These are phyloP conservation scores for Tachina grossa DNA, from an alignment of 2,888 invertebrate species.

Conservation along the genomic window DNA sequence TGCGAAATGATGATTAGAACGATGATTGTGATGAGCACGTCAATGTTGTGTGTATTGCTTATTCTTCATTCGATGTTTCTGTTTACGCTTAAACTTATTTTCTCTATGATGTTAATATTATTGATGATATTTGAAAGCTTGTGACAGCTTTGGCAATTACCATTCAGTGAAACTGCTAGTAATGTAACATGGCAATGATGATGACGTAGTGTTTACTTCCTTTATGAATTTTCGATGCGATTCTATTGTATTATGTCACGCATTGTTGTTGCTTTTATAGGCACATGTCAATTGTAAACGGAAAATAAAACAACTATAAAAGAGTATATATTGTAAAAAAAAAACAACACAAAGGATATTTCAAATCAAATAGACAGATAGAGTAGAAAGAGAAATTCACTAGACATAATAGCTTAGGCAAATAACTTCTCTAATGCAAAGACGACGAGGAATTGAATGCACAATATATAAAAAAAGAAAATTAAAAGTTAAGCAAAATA, in stretches of 20 bases:
- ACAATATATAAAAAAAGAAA: neutral
- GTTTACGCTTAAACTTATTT: conserved; percentile 27
- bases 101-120: conserved; percentile 46
- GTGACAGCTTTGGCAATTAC: conserved; percentile 71
- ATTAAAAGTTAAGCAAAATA: neutral
- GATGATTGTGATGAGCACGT: conserved; percentile 1
- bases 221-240: conserved; percentile 59
- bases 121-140: conserved; percentile 69
- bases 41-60: neutral
- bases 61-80: neutral
- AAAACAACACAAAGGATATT: conserved; percentile 7
- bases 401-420: conserved; percentile 54
- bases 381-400: conserved; percentile 23
- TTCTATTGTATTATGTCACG: conserved; percentile 25
- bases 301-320: conserved; percentile 46
- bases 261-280: conserved; percentile 34
- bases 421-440: neutral
- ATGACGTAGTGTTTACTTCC: conserved; percentile 71
- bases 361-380: neutral
- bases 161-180: conserved; percentile 65
- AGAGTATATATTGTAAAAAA: neutral
- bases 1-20: conserved; percentile 3
- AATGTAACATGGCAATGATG: conserved; percentile 70
- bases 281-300: conserved; percentile 61
- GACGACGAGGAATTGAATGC: neutral